These are phyloP conservation scores for Phaonia tiefii DNA, from an alignment of 2,888 invertebrate species.

Conservation along the genomic window DNA sequence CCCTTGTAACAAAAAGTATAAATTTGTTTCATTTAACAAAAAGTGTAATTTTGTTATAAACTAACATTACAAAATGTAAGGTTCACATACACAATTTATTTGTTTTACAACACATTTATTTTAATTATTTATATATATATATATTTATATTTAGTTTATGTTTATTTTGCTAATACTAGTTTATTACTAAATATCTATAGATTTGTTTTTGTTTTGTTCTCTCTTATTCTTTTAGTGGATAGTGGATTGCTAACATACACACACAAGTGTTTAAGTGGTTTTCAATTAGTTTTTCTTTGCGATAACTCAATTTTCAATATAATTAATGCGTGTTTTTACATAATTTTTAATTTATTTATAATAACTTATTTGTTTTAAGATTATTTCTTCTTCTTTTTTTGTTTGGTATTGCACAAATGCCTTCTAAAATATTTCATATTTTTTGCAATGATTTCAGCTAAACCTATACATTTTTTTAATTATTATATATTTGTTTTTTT, in stretches of 20 bases:
- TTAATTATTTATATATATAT: constrained; percentile 21
- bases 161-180: constrained; percentile 43
- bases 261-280: constrained; percentile 44
- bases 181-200: constrained; percentile 37
- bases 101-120: constrained; percentile 34
- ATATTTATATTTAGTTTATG: constrained; percentile 25
- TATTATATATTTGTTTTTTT: constrained; percentile 22
- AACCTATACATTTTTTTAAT: background rate
- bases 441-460: constrained; percentile 15
- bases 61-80: constrained; percentile 49
- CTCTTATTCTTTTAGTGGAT: background rate
- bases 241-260: constrained; percentile 48
- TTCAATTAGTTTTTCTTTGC: background rate
- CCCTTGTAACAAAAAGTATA: constrained; percentile 59
- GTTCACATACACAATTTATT: constrained; percentile 20
- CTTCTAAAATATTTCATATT: constrained; percentile 6
- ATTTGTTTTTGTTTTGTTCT: background rate
- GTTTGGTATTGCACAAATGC: constrained; percentile 60
- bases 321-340: constrained; percentile 42
- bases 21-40: constrained; percentile 43
- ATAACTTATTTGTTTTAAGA: constrained; percentile 6
- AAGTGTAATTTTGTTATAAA: constrained; percentile 44
- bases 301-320: constrained; percentile 26
- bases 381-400: constrained; percentile 41
- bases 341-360: constrained; percentile 46